Evolutionary conservation across 2,888 invertebrate genomes (phyloP), one percentile per base, ranked within the genome.

Genomic region (Epistrophe eligans): DNA sequence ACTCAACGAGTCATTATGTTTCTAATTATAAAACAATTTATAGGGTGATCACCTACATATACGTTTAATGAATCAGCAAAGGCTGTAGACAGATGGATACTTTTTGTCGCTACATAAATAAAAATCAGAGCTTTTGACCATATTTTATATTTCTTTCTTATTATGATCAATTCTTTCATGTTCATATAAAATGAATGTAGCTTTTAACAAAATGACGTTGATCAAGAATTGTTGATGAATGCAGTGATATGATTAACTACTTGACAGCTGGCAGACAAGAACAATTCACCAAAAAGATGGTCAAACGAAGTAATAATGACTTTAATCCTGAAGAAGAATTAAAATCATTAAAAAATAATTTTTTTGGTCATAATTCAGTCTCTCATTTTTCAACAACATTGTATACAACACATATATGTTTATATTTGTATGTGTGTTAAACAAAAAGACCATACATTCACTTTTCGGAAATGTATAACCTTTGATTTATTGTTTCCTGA

Each of bases 401-500:
- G n/a, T 35, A 40, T 24, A 57, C n/a, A n/a, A n/a, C n/a, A n/a
- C n/a, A n/a, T n/a, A n/a, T n/a, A n/a, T n/a, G n/a, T n/a, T n/a
- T n/a, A n/a, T n/a, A n/a, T 24, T 48, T 35, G 35, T 35, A 8
- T 35, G 35, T 35, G 8, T 35, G 35, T 9, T 35, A 35, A 7
- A 35, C 6, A 35, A 35, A 62, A 40, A 40, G 40, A 62, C 32
- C 19, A 71, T 35, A 55, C 76, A 64, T 72, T 64, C 35, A 77
- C 32, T 77, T 77, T 66, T 40, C 50, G 9, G 40, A 50, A 81
- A 24, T 72, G 71, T 66, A 24, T 24, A 82, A 82, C 77, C 43
- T 60, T 67, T 82, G 82, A 82, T 82, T 82, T 82, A 82, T 82
- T 66, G 66, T 58, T 77, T 60, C 32, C 45, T 43, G 35, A 32